Conservation (phyloP, 2,113 vertebrate species). For the Dicentrarchus labrax region DNA sequence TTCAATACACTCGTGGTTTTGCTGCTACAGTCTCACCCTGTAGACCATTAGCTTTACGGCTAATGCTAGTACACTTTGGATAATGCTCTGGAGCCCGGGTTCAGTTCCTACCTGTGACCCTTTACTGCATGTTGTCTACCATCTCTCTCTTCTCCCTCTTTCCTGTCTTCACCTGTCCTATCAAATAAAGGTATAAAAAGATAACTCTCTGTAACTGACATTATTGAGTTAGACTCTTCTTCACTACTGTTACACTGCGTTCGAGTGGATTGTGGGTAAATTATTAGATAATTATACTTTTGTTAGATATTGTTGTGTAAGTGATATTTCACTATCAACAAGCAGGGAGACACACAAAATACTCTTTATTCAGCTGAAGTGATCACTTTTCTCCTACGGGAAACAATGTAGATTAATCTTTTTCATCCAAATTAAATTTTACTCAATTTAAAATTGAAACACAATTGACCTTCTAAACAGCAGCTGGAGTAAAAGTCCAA, state of each 20-base stretch:
- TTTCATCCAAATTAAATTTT: background rate
- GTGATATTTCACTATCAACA: background rate
- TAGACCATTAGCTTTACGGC: background rate
- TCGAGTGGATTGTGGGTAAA: background rate
- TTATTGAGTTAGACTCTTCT: background rate
- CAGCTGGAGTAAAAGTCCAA: background rate
- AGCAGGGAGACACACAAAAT: background rate
- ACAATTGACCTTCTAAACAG: too few species aligned
- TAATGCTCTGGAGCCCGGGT: too few species aligned
- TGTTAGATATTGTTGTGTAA: background rate
- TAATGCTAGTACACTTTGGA: constrained; percentile 2
- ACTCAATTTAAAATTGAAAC: background rate
- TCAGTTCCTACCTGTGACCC: too few species aligned
- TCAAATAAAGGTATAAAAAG: too few species aligned
- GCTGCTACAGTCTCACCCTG: background rate
- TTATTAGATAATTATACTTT: background rate
- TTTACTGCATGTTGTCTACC: too few species aligned
- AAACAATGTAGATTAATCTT: background rate
- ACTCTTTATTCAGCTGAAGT: background rate
- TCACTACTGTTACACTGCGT: background rate
- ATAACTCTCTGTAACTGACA: too few species aligned
- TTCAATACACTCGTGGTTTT: background rate
- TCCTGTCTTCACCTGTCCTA: too few species aligned
- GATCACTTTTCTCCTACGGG: background rate
- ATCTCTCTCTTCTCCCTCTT: too few species aligned